Evolutionary conservation across 2,113 vertebrate species (phyloP).

Genomic region (Salminus brasiliensis): DNA sequence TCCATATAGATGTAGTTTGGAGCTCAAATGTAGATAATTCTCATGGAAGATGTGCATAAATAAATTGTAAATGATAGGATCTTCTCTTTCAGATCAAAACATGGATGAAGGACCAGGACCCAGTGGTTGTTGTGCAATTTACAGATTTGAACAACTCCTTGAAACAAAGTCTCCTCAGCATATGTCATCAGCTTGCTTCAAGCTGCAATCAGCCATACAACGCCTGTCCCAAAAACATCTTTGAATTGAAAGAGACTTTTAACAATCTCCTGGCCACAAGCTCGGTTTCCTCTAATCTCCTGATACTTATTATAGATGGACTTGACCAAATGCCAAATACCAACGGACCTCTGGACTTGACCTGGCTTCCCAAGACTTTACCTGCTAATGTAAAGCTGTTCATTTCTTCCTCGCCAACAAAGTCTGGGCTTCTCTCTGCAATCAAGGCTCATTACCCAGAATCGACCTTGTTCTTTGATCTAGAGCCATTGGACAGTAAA

Average conservation of each 20-base stretch:
- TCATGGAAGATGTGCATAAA: neutral
- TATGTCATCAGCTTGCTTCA: conserved; percentile 68
- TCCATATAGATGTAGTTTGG: too few relatives aligned
- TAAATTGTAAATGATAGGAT: neutral
- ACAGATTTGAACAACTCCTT: conserved; percentile 52
- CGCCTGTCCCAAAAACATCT: conserved; percentile 19
- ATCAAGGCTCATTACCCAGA: conserved; percentile 55
- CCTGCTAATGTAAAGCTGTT: conserved; percentile 73
- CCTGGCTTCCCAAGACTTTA: conserved; percentile 69
- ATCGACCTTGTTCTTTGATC: conserved; percentile 53
- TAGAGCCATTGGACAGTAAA: conserved; percentile 66
- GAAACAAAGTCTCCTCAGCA: conserved; percentile 62
- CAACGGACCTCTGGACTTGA: conserved; percentile 47
- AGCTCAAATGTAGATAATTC: neutral
- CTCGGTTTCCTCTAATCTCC: conserved; percentile 61
- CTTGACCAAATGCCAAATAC: conserved; percentile 67
- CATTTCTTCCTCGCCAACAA: conserved; percentile 63
- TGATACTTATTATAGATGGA: conserved; percentile 74
- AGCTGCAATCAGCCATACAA: conserved; percentile 50
- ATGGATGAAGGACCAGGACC: conserved; percentile 70
- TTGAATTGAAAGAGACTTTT: conserved; percentile 65
- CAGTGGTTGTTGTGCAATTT: conserved; percentile 71
- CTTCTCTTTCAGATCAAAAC: conserved; percentile 65
- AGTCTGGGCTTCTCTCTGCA: conserved; percentile 49
- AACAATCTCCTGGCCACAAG: conserved; percentile 62